Evolutionary conservation across 2,888 invertebrate species (phyloP).

Genomic region (Nymphalis urticae): DNA sequence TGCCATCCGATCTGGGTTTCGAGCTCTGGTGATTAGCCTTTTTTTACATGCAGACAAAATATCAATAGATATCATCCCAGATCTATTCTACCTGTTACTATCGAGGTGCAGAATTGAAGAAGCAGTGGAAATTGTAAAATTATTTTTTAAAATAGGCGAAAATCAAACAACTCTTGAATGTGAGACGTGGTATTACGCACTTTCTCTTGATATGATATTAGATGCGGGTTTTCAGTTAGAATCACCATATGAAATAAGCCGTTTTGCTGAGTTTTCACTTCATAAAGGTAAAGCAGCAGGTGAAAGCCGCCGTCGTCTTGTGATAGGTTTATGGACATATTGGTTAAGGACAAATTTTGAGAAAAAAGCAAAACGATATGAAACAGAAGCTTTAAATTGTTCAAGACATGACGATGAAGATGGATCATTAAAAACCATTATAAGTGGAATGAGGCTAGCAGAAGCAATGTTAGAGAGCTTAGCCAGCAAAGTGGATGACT

Average conservation of each 20-base stretch:
- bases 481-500: constrained; percentile 71
- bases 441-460: constrained; percentile 66
- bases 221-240: constrained; percentile 81
- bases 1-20: constrained; percentile 66
- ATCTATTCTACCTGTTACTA: constrained; percentile 68
- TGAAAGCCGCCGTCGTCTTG: constrained; percentile 58
- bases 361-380: constrained; percentile 64
- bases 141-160: constrained; percentile 55
- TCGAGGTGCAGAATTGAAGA: constrained; percentile 72
- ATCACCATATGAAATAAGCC: constrained; percentile 66
- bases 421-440: constrained; percentile 54
- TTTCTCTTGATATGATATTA: constrained; percentile 80
- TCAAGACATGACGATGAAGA: constrained; percentile 51
- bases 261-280: constrained; percentile 64
- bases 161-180: constrained; percentile 52
- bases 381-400: constrained; percentile 68
- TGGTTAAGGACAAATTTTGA: constrained; percentile 66
- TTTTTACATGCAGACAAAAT: constrained; percentile 67
- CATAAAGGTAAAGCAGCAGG: constrained; percentile 52
- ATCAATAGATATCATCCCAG: constrained; percentile 69
- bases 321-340: constrained; percentile 70
- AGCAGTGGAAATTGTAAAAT: constrained; percentile 70
- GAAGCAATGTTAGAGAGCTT: constrained; percentile 75
- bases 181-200: constrained; percentile 80
- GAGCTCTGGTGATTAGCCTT: constrained; percentile 66